Evolutionary conservation across 1,140 invertebrate genomes (phyloP), one percentile per base, ranked within the genome.

Genomic region (Daktulosphaira vitifoliae): DNA sequence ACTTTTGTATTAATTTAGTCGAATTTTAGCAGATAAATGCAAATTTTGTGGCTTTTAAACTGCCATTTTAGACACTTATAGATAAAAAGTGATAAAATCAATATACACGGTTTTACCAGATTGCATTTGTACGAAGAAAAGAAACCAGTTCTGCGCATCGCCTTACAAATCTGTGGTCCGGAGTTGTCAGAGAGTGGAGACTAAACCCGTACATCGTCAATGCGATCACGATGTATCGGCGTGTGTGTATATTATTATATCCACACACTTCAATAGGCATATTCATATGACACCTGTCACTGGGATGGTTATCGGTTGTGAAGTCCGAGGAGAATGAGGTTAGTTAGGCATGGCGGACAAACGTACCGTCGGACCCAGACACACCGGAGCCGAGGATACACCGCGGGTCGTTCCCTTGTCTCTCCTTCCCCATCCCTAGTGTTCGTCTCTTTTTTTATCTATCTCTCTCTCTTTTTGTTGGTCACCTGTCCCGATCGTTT

Each of bases 271-370:
- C 9, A 44, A n/a, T 8, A 15, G 25, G 11, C 20, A 22, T 26
- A 46, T 33, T 39, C 22, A 62, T 33, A 39, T 62, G 56, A 62
- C 56, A 62, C 56, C 56, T 48, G 56, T 62, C 56, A 48, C 26
- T 33, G n/a, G 56, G 56, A 33, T 39, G 56, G 56, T 62, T 62
- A 62, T 46, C 54, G 56, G 42, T 16, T 22, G 54, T 48, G 42
- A 62, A 48, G 56, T 62, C 56, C 56, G 56, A 62, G 42, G 56
- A 62, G 56, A 62, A 62, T 62, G 56, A 62, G 42, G 56, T 48
- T 62, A 48, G 42, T 48, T 44, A 59, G 38, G 53, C 53, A 56
- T 39, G 54, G 54, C 54, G 13, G 26, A 11, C 29, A 11, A 11
- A 33, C 29, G 29, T 6, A 11, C 29, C 5, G 16, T 22, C 53